Evolutionary conservation across 2,888 invertebrate species (phyloP), one percentile per base, ranked within the genome.

Genomic region (Yponomeuta sedellus): DNA sequence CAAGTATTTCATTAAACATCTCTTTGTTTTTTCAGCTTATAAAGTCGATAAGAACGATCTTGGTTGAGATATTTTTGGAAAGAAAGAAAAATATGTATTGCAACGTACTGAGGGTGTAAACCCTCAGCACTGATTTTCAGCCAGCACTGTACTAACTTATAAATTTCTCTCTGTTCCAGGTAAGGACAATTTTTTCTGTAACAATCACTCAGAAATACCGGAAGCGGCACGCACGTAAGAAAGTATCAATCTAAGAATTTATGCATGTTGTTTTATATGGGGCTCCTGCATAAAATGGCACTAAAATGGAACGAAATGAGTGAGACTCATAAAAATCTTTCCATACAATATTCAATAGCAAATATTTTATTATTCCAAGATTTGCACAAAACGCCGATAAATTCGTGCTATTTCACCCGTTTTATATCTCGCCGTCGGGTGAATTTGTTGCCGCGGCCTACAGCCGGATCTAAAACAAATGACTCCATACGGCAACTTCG

Each of bases 311-410:
- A 83, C 82, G 78, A 86, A 88, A 88, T 88, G 86, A 88, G 85
- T 84, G 76, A 80, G 79, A 82, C 78, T 82, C 83, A 79, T 86
- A 87, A 88, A 88, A 86, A 83, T 84, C 82, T 87, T 88, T 87
- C 86, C 86, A 86, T 88, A 82, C 83, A 88, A 88, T 87, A 89
- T 89, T 88, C 89, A 89, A 90, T 89, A 83, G 86, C 85, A 87
- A 85, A 88, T 86, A 85, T 89, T 90, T 89, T 90, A 90, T 86
- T 88, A 86, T 84, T 85, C 87, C 78, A 82, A 84, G 86, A 88
- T 89, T 90, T 88, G 82, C 86, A 88, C 88, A 88, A 90, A 88
- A 88, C 84, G 79, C 81, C 88, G 78, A 88, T 89, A 88, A 87
- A 89, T 86, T 87, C 75, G 77, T 83, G 78, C 85, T 83, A 85